These are phyloP conservation scores for Trematomus bernacchii DNA, from an alignment of 2,797 vertebrate species.

Conservation along the genomic window DNA sequence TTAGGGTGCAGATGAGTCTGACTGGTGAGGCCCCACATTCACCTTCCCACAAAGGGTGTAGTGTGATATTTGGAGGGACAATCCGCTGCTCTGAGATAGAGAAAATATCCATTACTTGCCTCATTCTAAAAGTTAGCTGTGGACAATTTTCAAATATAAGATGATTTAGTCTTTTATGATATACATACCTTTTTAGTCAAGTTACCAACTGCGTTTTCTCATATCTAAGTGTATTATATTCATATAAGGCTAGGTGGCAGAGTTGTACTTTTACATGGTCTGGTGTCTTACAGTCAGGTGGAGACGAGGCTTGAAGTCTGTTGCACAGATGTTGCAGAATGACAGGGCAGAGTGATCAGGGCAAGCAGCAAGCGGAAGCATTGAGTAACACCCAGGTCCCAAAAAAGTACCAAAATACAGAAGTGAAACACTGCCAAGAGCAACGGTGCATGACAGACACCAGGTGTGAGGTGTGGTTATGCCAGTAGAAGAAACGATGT, in stretches of 20 bases:
- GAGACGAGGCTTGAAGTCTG: conserved; percentile 35
- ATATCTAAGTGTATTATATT: conserved; percentile 36
- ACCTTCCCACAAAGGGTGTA: conserved; percentile 59
- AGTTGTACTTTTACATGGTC: conserved; percentile 34
- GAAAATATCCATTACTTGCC: conserved; percentile 20
- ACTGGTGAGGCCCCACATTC: conserved; percentile 29
- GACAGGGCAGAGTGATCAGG: conserved; percentile 57
- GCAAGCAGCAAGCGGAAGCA: conserved; percentile 63
- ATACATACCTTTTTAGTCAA: conserved; percentile 59
- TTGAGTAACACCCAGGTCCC: conserved; percentile 53
- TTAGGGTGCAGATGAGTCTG: conserved; percentile 74
- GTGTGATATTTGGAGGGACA: conserved; percentile 59
- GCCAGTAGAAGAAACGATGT: conserved; percentile 54
- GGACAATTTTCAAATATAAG: neutral
- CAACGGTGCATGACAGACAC: conserved; percentile 60
- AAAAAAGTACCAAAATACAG: conserved; percentile 59
- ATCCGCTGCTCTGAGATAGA: conserved; percentile 20
- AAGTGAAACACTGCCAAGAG: conserved; percentile 70
- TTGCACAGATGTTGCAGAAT: conserved; percentile 59
- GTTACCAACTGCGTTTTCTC: neutral
- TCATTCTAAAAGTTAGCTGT: neutral
- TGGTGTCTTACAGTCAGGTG: conserved; percentile 27
- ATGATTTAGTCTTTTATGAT: neutral
- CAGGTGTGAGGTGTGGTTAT: conserved; percentile 70
- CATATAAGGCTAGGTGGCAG: conserved; percentile 44